Evolutionary conservation across 1,140 invertebrate species (phyloP).

Genomic region (Coboldia fuscipes): DNA sequence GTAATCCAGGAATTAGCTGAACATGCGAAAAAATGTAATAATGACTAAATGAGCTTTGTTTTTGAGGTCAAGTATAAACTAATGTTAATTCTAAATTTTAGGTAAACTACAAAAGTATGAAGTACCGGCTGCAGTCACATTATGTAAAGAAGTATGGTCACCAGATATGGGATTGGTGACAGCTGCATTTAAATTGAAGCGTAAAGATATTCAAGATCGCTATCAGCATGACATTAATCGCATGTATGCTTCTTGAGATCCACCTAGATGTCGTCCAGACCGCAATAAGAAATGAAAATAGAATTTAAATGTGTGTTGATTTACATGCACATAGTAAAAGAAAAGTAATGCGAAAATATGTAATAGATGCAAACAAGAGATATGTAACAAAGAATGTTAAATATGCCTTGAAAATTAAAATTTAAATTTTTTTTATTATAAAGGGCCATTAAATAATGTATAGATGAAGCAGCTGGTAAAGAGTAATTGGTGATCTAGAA

Average conservation of each 20-base stretch:
- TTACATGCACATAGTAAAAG: too few species aligned
- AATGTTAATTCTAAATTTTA: constrained; percentile 16
- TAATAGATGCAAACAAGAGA: too few species aligned
- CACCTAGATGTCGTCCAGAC: too few species aligned
- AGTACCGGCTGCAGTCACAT: constrained; percentile 73
- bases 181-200: constrained; percentile 90
- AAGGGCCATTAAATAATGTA: too few species aligned
- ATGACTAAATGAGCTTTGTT: not conserved
- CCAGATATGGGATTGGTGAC: constrained; percentile 93
- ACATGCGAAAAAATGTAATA: constrained; percentile 65
- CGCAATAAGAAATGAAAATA: too few species aligned
- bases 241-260: constrained; percentile 76
- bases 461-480: too few species aligned
- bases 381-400: too few species aligned
- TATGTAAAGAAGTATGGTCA: constrained; percentile 83
- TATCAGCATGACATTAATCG: constrained; percentile 78
- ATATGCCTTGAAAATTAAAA: too few species aligned
- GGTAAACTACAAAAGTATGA: constrained; percentile 75
- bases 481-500: too few species aligned
- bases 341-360: too few species aligned
- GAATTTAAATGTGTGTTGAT: too few species aligned
- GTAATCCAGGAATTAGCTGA: constrained; percentile 57
- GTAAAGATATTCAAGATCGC: constrained; percentile 83
- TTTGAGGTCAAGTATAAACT: not conserved
- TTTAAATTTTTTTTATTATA: too few species aligned